Evolutionary conservation across 2,888 invertebrate species (phyloP).

Genomic region (Allolobophora icterica): DNA sequence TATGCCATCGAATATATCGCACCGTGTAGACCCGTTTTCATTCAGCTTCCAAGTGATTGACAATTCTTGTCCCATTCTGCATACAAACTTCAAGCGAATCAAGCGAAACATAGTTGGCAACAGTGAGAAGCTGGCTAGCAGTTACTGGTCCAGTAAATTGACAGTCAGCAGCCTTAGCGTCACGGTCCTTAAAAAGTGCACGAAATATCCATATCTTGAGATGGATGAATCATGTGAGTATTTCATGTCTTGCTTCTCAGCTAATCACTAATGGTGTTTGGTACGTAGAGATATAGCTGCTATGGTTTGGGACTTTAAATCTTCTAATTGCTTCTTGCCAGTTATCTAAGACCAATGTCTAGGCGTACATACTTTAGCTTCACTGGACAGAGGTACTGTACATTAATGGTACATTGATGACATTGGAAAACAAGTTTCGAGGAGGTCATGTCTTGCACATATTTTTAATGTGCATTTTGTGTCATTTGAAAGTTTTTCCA

Average conservation of each 20-base stretch:
- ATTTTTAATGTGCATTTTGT: neutral
- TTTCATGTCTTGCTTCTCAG: neutral
- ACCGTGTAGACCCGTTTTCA: slow-evolving; percentile 34
- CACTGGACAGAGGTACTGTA: too few relatives aligned
- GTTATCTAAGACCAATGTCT: too few relatives aligned
- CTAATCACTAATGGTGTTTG: neutral
- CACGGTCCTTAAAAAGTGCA: slow-evolving; percentile 71
- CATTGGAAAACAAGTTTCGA: neutral
- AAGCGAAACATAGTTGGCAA: slow-evolving; percentile 33
- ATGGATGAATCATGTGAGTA: slow-evolving; percentile 73
- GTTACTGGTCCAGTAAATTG: neutral
- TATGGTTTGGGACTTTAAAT: neutral
- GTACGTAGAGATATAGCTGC: neutral
- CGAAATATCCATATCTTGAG: slow-evolving; percentile 72
- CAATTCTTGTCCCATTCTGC: slow-evolving; percentile 22
- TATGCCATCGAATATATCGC: slow-evolving; percentile 37
- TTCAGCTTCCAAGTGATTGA: slow-evolving; percentile 13
- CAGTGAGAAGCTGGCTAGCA: neutral
- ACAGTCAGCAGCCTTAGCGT: slow-evolving; percentile 66
- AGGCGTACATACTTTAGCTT: neutral
- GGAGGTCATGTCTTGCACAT: neutral
- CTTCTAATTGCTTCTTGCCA: neutral
- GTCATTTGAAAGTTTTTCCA: neutral
- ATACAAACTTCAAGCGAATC: slow-evolving; percentile 23
- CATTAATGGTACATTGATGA: neutral